phyloP scores from a whole-genome alignment of 2,888 invertebrate genomes.

The Apodemia duryi region DNA sequence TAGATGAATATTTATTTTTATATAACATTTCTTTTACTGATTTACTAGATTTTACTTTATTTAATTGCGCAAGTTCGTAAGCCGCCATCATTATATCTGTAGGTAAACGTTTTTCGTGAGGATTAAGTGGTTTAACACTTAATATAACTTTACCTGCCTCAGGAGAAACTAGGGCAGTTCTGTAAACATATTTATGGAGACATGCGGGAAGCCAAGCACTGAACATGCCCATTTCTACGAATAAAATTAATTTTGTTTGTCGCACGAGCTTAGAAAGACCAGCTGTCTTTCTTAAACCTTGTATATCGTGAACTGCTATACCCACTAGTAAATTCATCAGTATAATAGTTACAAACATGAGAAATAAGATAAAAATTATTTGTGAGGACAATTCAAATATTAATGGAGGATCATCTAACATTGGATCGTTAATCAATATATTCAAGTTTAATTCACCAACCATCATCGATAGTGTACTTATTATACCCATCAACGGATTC shows the following conservation, averaged over 20 bases:
- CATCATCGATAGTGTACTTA: constrained; percentile 93
- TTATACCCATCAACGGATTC: constrained; percentile 90
- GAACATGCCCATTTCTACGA: constrained; percentile 89
- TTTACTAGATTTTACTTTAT: constrained; percentile 83
- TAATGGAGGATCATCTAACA: constrained; percentile 84
- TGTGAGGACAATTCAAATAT: constrained; percentile 88
- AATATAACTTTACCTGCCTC: constrained; percentile 89
- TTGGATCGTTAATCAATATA: constrained; percentile 85
- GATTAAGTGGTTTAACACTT: constrained; percentile 90
- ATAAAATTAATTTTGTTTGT: constrained; percentile 90
- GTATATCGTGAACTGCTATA: constrained; percentile 93
- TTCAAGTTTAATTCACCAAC: constrained; percentile 90
- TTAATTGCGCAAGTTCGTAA: constrained; percentile 86
- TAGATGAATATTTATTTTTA: constrained; percentile 78
- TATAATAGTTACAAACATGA: constrained; percentile 91
- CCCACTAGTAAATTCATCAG: constrained; percentile 92
- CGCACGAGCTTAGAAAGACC: constrained; percentile 89
- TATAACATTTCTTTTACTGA: constrained; percentile 81
- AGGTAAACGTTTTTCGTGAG: constrained; percentile 88
- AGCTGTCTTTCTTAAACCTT: constrained; percentile 90
- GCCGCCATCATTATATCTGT: constrained; percentile 88
- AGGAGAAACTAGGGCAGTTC: constrained; percentile 89
- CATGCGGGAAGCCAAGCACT: constrained; percentile 87
- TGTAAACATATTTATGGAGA: constrained; percentile 85
- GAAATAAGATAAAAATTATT: constrained; percentile 87